Evolutionary conservation across 2,888 invertebrate genomes (phyloP), one percentile per base, ranked within the genome.

Genomic region (Deilephila porcellus): DNA sequence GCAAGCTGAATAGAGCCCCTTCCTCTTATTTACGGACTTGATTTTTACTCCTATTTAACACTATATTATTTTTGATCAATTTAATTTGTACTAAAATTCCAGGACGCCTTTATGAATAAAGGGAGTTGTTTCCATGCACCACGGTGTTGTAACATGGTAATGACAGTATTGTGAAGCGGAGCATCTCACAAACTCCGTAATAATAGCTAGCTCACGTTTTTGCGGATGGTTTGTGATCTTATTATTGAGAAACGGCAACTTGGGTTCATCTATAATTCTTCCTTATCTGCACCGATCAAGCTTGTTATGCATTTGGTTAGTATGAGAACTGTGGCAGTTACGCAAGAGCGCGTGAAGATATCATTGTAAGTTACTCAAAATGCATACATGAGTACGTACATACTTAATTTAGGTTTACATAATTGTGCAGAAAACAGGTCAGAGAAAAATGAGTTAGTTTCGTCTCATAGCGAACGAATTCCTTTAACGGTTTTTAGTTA

Each of bases 141-240:
- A 75, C 74, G 80, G 78, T 91, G 88, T 88, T 85, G 91, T 87
- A 91, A 92, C 89, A 84, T 89, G 86, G 83, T 92, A 91, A 92
- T 91, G 89, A 85, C 85, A 85, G 90, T 85, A 91, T 91, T 90
- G 90, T 90, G 86, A 90, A 87, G 87, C 87, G 82, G 85, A 85
- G 86, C 86, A 88, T 83, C 87, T 86, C 84, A 86, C 83, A 81
- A 87, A 85, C 88, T 83, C 84, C 83, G 45, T 45, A 45, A 85
- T 89, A 89, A 88, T 88, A 83, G 85, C 87, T 86, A 80, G 83
- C 91, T 91, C 93, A 93, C 92, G 93, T 93, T 93, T 93, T 93
- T 93, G 91, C 88, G 84, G 89, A 86, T 85, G 85, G 80, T 53
- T 90, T 89, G 85, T 86, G 89, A 90, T 90, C 88, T 89, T 89